Evolutionary conservation across 2,888 invertebrate species (phyloP).

Genomic region (Sepioteuthis lessoniana): DNA sequence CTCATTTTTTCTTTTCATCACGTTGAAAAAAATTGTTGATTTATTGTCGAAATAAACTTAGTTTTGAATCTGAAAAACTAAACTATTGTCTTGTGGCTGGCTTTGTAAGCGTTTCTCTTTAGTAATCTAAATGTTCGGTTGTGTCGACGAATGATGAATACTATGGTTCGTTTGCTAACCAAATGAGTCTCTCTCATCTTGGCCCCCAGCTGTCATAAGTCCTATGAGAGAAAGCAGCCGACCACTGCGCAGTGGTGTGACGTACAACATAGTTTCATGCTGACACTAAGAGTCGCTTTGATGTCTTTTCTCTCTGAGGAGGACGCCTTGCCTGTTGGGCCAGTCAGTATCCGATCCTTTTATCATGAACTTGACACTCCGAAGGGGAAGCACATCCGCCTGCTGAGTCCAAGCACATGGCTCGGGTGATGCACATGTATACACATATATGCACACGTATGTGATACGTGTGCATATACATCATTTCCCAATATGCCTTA

Average conservation of each 20-base stretch:
- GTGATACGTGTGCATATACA: not conserved
- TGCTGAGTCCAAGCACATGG: not conserved
- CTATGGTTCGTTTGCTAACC: not conserved
- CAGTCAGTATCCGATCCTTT: not conserved
- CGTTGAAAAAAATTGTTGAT: no score
- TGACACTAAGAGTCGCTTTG: not conserved
- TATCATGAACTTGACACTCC: not conserved
- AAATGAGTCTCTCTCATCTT: not conserved
- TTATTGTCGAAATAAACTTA: not conserved
- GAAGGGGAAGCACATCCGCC: slow-evolving; percentile 11
- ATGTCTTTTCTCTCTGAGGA: not conserved
- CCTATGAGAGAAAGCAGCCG: not conserved
- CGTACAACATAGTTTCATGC: not conserved
- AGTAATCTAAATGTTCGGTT: not conserved
- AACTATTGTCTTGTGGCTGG: not conserved
- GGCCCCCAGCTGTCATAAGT: not conserved
- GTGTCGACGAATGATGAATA: not conserved
- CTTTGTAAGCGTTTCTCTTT: not conserved
- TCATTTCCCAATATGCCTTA: not conserved
- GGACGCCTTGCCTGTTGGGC: not conserved
- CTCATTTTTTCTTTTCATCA: no score
- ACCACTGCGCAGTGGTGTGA: slow-evolving; percentile 17
- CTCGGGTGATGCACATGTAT: not conserved
- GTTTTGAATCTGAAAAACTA: not conserved
- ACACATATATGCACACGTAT: not conserved